Base-by-base conservation (phyloP, 2,113 vertebrate genomes). In the Macrotus californicus region DNA sequence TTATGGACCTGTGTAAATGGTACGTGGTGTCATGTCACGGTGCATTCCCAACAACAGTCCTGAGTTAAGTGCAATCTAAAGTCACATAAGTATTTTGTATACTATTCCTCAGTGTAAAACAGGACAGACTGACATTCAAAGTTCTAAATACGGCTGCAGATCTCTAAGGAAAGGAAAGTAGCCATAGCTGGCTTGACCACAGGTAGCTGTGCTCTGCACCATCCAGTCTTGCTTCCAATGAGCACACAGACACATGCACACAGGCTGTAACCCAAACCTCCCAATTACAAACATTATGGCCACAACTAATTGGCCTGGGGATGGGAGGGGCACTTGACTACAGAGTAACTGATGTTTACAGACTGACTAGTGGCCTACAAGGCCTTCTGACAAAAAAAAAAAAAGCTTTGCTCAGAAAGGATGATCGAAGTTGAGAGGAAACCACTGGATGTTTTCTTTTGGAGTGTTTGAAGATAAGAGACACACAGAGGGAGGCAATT, bases 291-390 rank as follows among this genome's bases (percentile, higher is more conserved):
- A 73, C n/a, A 46, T 50, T 59, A 41, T 54, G 66, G 70, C 26
- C 34, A 29, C 36, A 69, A 43, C 61, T 88, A 94, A 96, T 89
- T 96, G 94, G 64, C 69, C 91, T 94, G 10, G 59, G 61, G 46
- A 82, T 22, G 72, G 46, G 81, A 96, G 56, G 21, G 21, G 12
- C 39, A 54, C 36, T 89, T 93, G 83, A 83, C 81, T 95, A 18
- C 50, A 91, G 83, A 84, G 52, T 93, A 84, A 84, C 64, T 52
- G 29, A 70, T 94, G 54, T 95, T 96, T 97, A 86, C 18, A 92
- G 59, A 95, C 70, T 77, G 66, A 43, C 34, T 69, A 66, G 92
- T 72, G 34, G 76, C 81, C 36, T 54, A 72, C 26, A 77, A 88
- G 34, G 67, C 41, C 87, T 67, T 93, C 70, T 92, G 48, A 96